Conservation (phyloP, 2,888 invertebrate species). For the Palloptera scutellata region DNA sequence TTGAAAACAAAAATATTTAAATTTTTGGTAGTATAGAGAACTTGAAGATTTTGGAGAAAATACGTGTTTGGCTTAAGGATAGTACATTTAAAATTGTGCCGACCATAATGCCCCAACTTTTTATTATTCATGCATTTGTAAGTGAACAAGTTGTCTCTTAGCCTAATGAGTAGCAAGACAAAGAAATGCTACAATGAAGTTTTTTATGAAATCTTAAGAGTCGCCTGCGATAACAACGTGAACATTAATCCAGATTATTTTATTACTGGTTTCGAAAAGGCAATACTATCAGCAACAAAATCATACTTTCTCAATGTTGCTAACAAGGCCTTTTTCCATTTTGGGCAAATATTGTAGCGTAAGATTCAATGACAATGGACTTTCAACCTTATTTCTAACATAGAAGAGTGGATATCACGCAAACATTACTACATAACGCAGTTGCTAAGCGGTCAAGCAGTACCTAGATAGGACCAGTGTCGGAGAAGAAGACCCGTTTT, state of each 20-base stretch:
- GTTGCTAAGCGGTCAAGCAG: too few relatives aligned
- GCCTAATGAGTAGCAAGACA: background rate
- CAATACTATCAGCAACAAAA: constrained; percentile 12
- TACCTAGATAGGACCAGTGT: too few relatives aligned
- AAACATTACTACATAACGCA: too few relatives aligned
- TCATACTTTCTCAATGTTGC: background rate
- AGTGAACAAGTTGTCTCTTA: background rate
- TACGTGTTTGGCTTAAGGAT: constrained; percentile 8
- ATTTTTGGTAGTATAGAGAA: background rate
- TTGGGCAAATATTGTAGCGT: background rate
- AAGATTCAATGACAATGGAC: background rate
- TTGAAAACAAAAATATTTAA: too few relatives aligned
- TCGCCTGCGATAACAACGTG: background rate
- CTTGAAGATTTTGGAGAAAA: background rate
- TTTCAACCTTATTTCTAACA: too few relatives aligned
- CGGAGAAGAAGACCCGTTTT: too few relatives aligned
- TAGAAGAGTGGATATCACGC: too few relatives aligned
- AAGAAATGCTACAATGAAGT: background rate
- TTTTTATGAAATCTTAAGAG: constrained; percentile 1
- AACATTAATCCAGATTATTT: background rate
- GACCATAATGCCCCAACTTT: too few relatives aligned
- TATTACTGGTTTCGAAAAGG: constrained; percentile 15
- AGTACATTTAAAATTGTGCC: background rate
- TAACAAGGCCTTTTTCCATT: background rate
- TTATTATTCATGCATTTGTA: constrained; percentile 6